Percentiles rank a stretch among this genome's conserved stretches.
phyloP scores from a whole-genome alignment of 2,113 vertebrate species.

The Isichthys henryi region DNA sequence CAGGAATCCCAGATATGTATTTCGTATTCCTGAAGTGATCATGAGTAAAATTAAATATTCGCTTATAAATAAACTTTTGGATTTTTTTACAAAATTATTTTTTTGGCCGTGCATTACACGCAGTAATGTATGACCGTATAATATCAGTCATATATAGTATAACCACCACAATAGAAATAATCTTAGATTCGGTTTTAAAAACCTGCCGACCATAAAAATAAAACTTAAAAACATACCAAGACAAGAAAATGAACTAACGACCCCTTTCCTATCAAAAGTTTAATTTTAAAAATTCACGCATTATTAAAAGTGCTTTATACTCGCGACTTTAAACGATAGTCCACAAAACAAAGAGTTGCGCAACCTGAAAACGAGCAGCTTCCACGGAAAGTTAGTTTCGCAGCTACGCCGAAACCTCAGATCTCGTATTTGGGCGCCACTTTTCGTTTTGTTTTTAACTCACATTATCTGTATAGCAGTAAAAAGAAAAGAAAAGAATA shows the following conservation, averaged over 20 bases:
- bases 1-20: neutral
- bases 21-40: neutral
- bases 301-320: neutral
- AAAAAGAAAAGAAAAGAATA: neutral
- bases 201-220: neutral
- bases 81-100: neutral
- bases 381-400: neutral
- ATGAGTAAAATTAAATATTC: neutral
- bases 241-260: neutral
- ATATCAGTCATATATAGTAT: neutral
- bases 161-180: neutral
- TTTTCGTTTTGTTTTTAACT: neutral
- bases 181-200: neutral
- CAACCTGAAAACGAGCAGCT: neutral
- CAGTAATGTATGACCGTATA: neutral
- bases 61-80: neutral
- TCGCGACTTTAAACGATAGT: neutral
- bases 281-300: neutral
- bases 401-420: neutral
- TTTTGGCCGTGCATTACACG: neutral
- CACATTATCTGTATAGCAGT: neutral
- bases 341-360: slow-evolving; percentile 5
- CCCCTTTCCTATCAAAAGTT: neutral
- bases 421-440: neutral
- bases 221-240: neutral